Base-by-base conservation (phyloP, 2,113 vertebrate genomes). In the Hystrix cristata region DNA sequence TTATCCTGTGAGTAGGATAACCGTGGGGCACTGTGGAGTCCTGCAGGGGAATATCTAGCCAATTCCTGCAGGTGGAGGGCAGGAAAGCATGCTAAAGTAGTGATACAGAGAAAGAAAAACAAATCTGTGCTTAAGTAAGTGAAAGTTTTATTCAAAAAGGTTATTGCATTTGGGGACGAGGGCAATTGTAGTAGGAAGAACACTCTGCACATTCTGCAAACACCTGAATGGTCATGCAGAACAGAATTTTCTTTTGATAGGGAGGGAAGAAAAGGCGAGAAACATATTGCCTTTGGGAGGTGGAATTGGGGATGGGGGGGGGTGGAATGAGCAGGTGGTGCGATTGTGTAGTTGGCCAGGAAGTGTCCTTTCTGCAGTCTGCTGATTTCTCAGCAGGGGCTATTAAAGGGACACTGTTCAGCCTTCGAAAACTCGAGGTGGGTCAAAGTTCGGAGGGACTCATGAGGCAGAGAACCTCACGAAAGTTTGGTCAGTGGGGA, bases 231-330 rank as follows among this genome's bases (percentile, higher is more conserved):
- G 19, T 71, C 79, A 82, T 69, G 19, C 11, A 74, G 57, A 67
- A 92, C 60, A 18, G 25, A 62, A 60, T 83, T 83, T 91, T 85
- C 53, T 91, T 79, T 87, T 94, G 82, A 51, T 23, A 84, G 29
- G 4, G 1, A 83, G 31, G 23, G 38, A 67, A 2, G 31, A 48
- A 95, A 87, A 46, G 9, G 16, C 13, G 79, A 64, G 51, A 57
- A 57, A 38, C 38, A 38, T 38, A 38, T 2, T 38, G 38, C 38
- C 38, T 38, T 38, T 38, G 38, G 38, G 38, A 38, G 38, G 38
- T 38, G 46, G 72, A 92, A 57, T 64, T 31, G 48, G 14, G 27
- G 64, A 9, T 74, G 2, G 27, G 34, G 27, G 34, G 16, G 14
- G 18, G 9, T 71, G 46, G 29, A 48, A 83, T 74, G 38, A 87